Base-by-base conservation (phyloP, 2,113 vertebrate genomes). In the Poicephalus meyeri region DNA sequence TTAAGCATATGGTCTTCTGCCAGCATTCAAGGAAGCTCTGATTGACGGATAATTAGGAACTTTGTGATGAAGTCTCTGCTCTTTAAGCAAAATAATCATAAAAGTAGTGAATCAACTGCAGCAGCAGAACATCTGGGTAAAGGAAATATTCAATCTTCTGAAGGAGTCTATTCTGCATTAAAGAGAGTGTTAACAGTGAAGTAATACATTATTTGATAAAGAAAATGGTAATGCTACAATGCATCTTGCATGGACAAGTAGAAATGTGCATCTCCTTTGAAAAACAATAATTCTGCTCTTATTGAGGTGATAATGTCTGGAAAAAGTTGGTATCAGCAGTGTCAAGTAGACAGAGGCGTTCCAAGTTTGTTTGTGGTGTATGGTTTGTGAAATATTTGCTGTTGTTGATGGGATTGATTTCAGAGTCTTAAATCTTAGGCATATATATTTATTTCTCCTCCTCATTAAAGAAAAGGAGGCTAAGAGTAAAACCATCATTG, bases 41-140 rank as follows among this genome's bases (percentile, higher is more conserved):
- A 61, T 68, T 92, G 72, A 78, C 29, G 68, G 41, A 74, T 84
- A 79, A 90, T 93, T 92, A 93, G 52, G 84, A 94, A 92, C 6
- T 74, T 64, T 31, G 10, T 50, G 33, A 86, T 68, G 29, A 82
- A 74, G 26, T 78, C 69, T 94, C 35, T 71, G 16, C 7, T 83
- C 39, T 86, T 82, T 56, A 83, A 76, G 64, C 39, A 83, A 91
- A 93, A 60, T 86, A 83, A 49, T 71, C 24, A 33, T 86, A 47
- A 39, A 68, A 65, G 9, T 9, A 19, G 33, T 44, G 46, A 88
- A 94, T 80, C 77, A 90, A 77, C 10, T 80, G 35, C 64, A 74
- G 33, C 11, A 86, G 42, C 4, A 69, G 42, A 78, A 74, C 7
- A 60, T 60, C 50, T 82, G 2, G 39, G 61, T 33, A 6, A 79